Percentiles rank a stretch among this genome's conserved stretches.
These are phyloP conservation scores for Rhinichthys osculus DNA, from an alignment of 2,797 vertebrate genomes.

Conservation along the genomic window DNA sequence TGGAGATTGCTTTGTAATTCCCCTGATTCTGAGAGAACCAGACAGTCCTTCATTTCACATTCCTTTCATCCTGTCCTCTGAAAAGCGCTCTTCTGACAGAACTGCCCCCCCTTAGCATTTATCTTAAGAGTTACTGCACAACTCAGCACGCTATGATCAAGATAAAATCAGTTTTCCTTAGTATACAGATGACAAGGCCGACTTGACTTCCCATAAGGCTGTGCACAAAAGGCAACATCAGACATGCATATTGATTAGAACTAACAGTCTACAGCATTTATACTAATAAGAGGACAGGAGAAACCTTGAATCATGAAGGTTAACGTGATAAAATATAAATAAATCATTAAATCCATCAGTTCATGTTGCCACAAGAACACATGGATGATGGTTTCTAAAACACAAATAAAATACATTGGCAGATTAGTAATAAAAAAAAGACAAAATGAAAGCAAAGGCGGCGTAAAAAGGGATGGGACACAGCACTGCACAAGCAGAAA, in stretches of 20 bases:
- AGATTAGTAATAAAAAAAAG: background rate
- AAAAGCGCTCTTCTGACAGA: conserved; percentile 57
- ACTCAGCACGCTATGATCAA: conserved; percentile 10
- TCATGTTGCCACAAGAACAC: conserved; percentile 9
- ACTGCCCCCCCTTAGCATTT: conserved; percentile 32
- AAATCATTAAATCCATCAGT: background rate
- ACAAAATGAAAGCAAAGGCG: conserved; percentile 10
- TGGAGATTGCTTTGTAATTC: conserved; percentile 21
- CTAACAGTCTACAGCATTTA: background rate
- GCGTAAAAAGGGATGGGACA: conserved; percentile 45
- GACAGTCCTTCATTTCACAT: conserved; percentile 73
- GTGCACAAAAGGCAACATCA: conserved; percentile 20
- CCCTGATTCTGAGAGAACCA: conserved; percentile 66
- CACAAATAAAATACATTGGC: background rate
- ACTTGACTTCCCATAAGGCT: conserved; percentile 25
- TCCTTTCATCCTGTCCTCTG: conserved; percentile 66
- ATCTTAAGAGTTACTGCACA: conserved; percentile 18
- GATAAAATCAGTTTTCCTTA: conserved; percentile 24
- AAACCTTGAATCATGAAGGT: conserved; percentile 9
- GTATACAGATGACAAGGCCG: conserved; percentile 17
- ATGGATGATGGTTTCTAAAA: background rate
- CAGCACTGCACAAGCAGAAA: background rate
- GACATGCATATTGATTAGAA: conserved; percentile 5
- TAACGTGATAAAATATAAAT: background rate
- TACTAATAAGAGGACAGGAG: background rate